Evolutionary conservation across 1,140 invertebrate genomes (phyloP).

Genomic region (Drosophila simulans): DNA sequence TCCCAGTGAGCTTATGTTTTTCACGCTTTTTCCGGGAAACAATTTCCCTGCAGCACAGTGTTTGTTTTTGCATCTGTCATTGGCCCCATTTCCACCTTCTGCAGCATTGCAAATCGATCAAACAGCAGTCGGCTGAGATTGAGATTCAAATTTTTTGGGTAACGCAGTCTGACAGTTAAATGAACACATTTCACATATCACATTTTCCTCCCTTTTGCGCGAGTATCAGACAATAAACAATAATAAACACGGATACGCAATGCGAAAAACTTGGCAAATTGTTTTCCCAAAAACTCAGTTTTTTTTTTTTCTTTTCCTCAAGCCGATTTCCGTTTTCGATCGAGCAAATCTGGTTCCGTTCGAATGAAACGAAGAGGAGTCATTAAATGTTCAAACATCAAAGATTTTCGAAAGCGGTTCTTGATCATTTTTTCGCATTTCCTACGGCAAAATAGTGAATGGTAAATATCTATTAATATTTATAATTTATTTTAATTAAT

Average conservation of each 20-base stretch:
- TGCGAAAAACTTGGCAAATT: constrained; percentile 6
- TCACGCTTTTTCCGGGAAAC: neutral
- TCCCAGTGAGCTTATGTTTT: neutral
- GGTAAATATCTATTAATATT: neutral
- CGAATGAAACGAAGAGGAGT: constrained; percentile 8
- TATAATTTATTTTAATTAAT: neutral
- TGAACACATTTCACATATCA: constrained; percentile 39
- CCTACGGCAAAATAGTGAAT: neutral
- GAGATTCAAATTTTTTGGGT: constrained; percentile 20
- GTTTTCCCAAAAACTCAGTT: constrained; percentile 14
- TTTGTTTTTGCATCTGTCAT: constrained; percentile 28
- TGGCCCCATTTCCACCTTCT: constrained; percentile 10
- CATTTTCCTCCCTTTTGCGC: neutral
- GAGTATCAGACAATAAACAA: constrained; percentile 46
- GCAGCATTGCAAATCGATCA: constrained; percentile 34
- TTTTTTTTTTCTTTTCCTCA: neutral
- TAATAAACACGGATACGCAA: constrained; percentile 28
- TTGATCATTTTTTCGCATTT: neutral
- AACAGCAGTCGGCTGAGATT: constrained; percentile 32
- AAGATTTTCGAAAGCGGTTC: neutral
- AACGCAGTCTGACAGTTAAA: constrained; percentile 29
- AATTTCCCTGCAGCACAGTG: constrained; percentile 3
- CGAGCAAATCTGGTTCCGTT: constrained; percentile 26
- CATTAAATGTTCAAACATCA: constrained; percentile 13
- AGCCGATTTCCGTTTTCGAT: constrained; percentile 21